These are phyloP conservation scores for Linnaemya tessellans DNA, from an alignment of 2,888 invertebrate genomes.

Conservation along the genomic window DNA sequence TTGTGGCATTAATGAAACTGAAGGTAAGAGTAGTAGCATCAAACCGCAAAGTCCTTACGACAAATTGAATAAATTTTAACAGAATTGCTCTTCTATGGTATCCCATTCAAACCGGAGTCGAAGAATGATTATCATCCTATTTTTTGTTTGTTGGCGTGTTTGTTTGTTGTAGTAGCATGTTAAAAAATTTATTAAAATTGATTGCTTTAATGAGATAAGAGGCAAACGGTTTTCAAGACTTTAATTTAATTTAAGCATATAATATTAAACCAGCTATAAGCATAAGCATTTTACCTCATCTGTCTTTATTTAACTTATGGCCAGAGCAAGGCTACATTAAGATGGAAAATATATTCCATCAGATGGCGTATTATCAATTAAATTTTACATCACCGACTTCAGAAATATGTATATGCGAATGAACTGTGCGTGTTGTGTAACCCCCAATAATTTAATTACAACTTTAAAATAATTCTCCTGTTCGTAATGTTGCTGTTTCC, in stretches of 20 bases:
- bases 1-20: not conserved
- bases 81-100: constrained; percentile 63
- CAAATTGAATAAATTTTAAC: constrained; percentile 73
- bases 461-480: not conserved
- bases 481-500: not conserved
- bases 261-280: not conserved
- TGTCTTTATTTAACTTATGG: too few relatives aligned
- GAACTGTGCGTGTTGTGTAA: not conserved
- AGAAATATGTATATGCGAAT: too few relatives aligned
- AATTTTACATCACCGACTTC: too few relatives aligned
- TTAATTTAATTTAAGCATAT: not conserved
- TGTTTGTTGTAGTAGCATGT: not conserved
- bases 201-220: not conserved
- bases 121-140: not conserved
- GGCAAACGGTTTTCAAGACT: not conserved
- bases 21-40: constrained; percentile 8
- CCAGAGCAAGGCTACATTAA: too few relatives aligned
- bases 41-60: constrained; percentile 72
- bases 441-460: not conserved
- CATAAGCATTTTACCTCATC: not conserved
- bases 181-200: constrained; percentile 1
- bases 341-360: too few relatives aligned
- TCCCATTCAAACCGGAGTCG: constrained; percentile 38
- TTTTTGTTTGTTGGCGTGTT: not conserved
- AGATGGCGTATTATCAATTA: too few relatives aligned